Evolutionary conservation across 2,797 vertebrate genomes (phyloP), one percentile per base, ranked within the genome.

Genomic region (Hydrophis major): DNA sequence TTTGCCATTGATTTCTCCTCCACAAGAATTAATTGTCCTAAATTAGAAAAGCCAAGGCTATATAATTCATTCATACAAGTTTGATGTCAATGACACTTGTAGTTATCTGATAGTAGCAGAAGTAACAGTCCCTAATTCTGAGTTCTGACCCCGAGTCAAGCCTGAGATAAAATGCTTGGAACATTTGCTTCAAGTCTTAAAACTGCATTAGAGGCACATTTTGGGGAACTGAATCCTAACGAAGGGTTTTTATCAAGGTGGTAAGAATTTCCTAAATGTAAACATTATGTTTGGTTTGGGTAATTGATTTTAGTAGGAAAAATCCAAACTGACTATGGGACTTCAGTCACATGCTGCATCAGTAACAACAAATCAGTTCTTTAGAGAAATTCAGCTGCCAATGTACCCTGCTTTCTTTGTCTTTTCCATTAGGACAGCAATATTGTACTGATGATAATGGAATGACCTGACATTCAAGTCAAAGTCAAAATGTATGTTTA

Each of bases 321-420:
- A 57, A 91, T 78, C 32, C 42, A 53, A 12, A 59, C 61, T 60
- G 63, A 37, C 37, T 37, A 37, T 37, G 37, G 37, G 37, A 37
- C 37, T 37, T 37, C 37, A 37, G 37, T 37, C 27, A 18, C 53
- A 74, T 83, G 37, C 90, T 83, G 42, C 86, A 91, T 56, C 66
- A 63, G 90, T 63, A 91, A 87, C 89, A 93, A 42, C 74, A 87
- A 93, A 93, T 91, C 90, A 63, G 28, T 93, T 50, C 57, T 93
- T 89, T 83, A 89, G 47, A 91, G 59, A 83, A 78, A 90, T 59
- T 78, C 86, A 86, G 37, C 56, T 91, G 59, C 87, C 66, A 56
- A 91, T 47, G 32, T 14, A 27, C 50, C 22, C 6, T 83, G 86
- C 32, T 89, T 89, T 37, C 6, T 60, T 55, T 89, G 87, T 57